Evolutionary conservation across 2,888 invertebrate species (phyloP).

Genomic region (Dryobotodes eremita): DNA sequence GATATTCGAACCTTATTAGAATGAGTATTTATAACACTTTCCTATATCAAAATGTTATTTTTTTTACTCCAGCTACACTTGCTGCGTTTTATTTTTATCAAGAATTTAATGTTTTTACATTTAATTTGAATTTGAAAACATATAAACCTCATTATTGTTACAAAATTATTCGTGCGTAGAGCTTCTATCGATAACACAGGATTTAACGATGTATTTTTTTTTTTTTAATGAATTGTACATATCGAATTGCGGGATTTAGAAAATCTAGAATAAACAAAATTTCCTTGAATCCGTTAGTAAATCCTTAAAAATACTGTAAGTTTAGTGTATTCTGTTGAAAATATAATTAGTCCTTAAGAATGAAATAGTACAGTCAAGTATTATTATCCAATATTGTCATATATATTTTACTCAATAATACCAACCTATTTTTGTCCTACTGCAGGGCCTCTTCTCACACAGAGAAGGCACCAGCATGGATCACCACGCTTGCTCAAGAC

Average conservation of each 20-base stretch:
- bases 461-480: neutral
- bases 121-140: neutral
- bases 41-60: neutral
- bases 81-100: neutral
- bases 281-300: neutral
- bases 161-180: neutral
- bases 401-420: neutral
- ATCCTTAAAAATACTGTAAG: neutral
- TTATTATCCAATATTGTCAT: neutral
- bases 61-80: neutral
- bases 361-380: neutral
- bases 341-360: neutral
- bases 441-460: neutral
- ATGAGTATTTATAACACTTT: conserved; percentile 6
- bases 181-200: neutral
- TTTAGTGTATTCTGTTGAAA: neutral
- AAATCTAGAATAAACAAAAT: neutral
- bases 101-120: neutral
- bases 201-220: neutral
- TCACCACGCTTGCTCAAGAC: neutral
- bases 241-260: neutral
- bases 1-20: conserved; percentile 4
- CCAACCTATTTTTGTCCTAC: neutral
- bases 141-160: conserved; percentile 3
- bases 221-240: no score